phyloP scores from a whole-genome alignment of 2,797 vertebrate genomes.

The Scolopax rusticola region DNA sequence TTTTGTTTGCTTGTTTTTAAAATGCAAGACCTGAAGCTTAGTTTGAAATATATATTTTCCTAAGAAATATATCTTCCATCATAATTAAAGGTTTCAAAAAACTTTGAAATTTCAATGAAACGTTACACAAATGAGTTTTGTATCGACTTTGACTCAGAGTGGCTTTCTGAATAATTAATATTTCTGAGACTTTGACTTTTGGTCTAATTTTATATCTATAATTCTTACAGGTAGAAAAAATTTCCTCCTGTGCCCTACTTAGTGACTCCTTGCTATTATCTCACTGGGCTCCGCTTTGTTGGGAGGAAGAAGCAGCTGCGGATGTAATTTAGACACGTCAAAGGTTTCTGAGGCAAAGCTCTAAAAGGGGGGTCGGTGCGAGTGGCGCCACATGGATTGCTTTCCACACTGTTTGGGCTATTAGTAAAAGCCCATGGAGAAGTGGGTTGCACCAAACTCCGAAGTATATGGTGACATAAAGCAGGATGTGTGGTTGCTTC shows the following conservation, averaged over 20 bases:
- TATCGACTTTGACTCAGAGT: not conserved
- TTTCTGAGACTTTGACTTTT: not conserved
- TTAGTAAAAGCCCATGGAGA: not conserved
- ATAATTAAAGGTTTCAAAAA: not conserved
- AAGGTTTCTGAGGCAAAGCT: not conserved
- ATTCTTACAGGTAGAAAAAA: not conserved
- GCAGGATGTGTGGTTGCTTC: not conserved
- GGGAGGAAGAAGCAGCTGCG: not conserved
- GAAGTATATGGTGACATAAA: not conserved
- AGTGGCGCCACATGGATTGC: not conserved
- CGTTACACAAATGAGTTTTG: not conserved
- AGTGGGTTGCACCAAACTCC: not conserved
- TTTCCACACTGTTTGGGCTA: not conserved
- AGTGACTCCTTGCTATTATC: not conserved
- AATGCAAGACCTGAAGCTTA: not conserved
- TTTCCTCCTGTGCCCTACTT: not conserved
- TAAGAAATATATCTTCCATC: not conserved
- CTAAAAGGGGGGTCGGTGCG: not conserved
- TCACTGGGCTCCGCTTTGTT: not conserved
- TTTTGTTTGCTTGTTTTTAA: not conserved
- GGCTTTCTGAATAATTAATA: not conserved
- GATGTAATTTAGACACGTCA: not conserved
- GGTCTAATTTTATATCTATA: not conserved
- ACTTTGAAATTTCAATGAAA: accelerated
- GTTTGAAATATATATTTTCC: not conserved